phyloP scores from a whole-genome alignment of 2,113 vertebrate species.

The Ifrita kowaldi region DNA sequence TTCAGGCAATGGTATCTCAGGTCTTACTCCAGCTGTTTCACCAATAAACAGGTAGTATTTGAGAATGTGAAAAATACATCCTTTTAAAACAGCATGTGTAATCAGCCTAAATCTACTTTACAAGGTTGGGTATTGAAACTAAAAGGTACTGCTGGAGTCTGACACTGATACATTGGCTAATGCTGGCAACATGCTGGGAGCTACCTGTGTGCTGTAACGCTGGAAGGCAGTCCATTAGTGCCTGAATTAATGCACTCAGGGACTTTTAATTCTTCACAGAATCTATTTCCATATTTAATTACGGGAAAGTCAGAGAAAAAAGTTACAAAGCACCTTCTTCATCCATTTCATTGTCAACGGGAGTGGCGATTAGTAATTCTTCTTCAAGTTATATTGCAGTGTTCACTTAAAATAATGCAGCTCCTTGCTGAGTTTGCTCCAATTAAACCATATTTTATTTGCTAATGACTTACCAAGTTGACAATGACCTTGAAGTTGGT shows the following conservation, averaged over 20 bases:
- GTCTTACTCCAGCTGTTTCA: neutral
- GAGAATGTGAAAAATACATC: neutral
- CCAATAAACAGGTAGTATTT: neutral
- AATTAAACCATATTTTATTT: constrained; percentile 89
- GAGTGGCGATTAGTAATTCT: constrained; percentile 84
- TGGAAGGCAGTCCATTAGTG: constrained; percentile 77
- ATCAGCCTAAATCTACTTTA: constrained; percentile 30
- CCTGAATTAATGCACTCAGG: constrained; percentile 75
- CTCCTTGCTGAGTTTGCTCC: constrained; percentile 82
- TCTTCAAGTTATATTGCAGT: constrained; percentile 83
- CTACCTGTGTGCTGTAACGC: constrained; percentile 59
- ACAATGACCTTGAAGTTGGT: constrained; percentile 84
- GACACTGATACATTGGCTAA: constrained; percentile 61
- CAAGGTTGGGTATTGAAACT: neutral
- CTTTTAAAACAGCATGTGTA: neutral
- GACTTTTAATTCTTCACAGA: constrained; percentile 78
- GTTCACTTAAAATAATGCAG: constrained; percentile 89
- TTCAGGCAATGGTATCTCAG: neutral
- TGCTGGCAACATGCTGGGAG: constrained; percentile 54
- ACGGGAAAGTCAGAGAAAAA: constrained; percentile 74
- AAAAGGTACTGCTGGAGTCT: constrained; percentile 5
- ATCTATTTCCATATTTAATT: constrained; percentile 88
- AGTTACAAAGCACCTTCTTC: constrained; percentile 76
- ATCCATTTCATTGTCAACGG: constrained; percentile 87
- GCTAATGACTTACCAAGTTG: constrained; percentile 84